Conservation (phyloP, 1,140 invertebrate genomes). For the Cephus cinctus region DNA sequence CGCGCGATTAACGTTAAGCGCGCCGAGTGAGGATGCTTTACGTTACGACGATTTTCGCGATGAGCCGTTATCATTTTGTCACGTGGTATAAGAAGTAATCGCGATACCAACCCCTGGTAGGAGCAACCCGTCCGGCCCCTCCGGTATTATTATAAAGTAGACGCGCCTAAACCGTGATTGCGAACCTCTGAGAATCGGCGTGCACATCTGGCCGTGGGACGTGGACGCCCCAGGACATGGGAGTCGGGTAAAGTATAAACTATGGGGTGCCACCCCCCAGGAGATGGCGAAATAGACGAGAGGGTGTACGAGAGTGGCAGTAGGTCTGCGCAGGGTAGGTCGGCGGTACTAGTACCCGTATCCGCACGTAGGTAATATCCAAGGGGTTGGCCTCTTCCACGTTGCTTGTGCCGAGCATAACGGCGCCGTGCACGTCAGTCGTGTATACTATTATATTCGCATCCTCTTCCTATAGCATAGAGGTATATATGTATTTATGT, state of each 20-base stretch:
- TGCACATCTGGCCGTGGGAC: conserved; percentile 36
- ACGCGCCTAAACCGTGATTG: too few species aligned
- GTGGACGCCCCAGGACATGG: conserved; percentile 33
- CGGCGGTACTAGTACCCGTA: too few species aligned
- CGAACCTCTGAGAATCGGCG: conserved; percentile 36
- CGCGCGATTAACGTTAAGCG: too few species aligned
- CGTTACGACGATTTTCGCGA: background rate
- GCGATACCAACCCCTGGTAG: too few species aligned
- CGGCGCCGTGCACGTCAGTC: too few species aligned
- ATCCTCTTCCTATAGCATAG: conserved; percentile 8
- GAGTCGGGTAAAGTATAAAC: conserved; percentile 41
- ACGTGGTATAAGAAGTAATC: background rate
- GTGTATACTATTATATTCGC: too few species aligned
- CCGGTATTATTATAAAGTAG: too few species aligned
- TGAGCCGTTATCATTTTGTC: background rate
- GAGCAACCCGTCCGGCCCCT: too few species aligned
- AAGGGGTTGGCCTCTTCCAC: conserved; percentile 3
- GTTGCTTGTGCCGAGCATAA: background rate
- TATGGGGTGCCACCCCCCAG: conserved; percentile 38
- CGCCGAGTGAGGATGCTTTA: too few species aligned
- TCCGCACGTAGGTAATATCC: conserved; percentile 29
- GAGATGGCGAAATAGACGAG: background rate
- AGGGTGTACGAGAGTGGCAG: conserved; percentile 5
- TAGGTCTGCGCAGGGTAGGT: too few species aligned
- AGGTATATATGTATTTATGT: conserved; percentile 26